phyloP scores from a whole-genome alignment of 2,888 invertebrate species.

The Cephus nigrinus region DNA sequence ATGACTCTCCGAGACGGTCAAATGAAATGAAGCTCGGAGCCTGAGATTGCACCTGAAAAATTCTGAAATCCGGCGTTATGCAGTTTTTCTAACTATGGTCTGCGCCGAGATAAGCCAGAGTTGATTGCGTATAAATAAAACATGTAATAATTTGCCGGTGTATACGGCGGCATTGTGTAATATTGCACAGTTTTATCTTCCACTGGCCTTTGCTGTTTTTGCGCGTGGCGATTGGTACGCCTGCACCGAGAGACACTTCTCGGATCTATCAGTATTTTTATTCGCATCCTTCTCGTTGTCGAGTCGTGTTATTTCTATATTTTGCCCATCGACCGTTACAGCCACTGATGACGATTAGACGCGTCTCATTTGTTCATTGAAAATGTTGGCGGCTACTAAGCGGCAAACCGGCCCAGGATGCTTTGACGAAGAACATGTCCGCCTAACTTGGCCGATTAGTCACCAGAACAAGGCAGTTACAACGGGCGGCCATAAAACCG shows the following conservation, averaged over 20 bases:
- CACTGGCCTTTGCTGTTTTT: not conserved
- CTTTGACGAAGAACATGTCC: slow-evolving; percentile 6
- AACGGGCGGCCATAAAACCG: slow-evolving; percentile 20
- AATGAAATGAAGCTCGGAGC: not conserved
- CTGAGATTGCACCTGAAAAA: not conserved
- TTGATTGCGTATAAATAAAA: not conserved
- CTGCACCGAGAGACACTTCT: too few relatives aligned
- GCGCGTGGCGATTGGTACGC: not conserved
- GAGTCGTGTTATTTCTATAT: not conserved
- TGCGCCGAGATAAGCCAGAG: not conserved
- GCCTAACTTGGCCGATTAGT: slow-evolving; percentile 23
- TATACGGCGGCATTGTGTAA: not conserved
- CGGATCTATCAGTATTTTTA: too few relatives aligned
- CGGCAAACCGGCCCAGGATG: not conserved
- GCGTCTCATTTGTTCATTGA: not conserved
- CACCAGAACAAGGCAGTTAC: slow-evolving; percentile 20
- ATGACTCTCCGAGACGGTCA: not conserved
- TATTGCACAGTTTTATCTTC: not conserved
- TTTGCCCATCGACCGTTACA: not conserved
- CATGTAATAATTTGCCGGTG: not conserved
- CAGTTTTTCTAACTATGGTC: not conserved
- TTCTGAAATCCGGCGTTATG: not conserved
- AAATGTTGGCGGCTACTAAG: not conserved
- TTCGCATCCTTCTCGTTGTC: too few relatives aligned
- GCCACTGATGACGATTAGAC: not conserved